Base-by-base conservation (phyloP, 53 echinoderm and acorn worm genomes). In the Luidia sarsii region DNA sequence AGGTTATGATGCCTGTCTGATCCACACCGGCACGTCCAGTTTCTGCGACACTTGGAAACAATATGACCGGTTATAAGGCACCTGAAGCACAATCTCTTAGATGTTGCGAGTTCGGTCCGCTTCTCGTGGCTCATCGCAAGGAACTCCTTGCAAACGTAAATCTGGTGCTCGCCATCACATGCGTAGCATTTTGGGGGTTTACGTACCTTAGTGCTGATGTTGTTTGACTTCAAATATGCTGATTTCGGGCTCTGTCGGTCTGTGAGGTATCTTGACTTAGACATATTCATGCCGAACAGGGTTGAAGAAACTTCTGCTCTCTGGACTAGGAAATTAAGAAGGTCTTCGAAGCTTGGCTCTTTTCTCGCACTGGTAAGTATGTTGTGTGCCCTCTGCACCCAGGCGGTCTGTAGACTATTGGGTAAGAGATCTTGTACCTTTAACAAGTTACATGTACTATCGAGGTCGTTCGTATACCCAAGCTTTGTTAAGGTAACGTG, bases 31-130 rank as follows among this genome's bases (percentile, higher is more conserved):
- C 72, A 83, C 30, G 84, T 83, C 84, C 84, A 83, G 18, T 31
- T 82, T 29, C 56, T 82, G 32, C 28, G 67, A 34, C 82, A 82
- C 39, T 64, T 68, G 8, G 82, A 35, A 7, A 48, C 71, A 8
- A 73, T 23, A 19, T 83, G 84, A 28, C 84, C 84, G 4, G 72
- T 22, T 3, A 53, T 39, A 52, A 84, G 50, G 33, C 73, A 84
- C 63, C 84, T 84, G 73, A 84, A 84, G 53, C 84, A 84, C 48
- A 84, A 48, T 62, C 73, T 59, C 27, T 84, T 84, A 20, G 73
- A 59, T 27, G 14, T 84, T 18, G 56, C 84, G 10, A 52, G 57
- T 19, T 73, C 39, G 7, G 68, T 59, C 33, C 84, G 72, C 49
- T 73, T 37, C 15, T 73, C 73, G 53, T 84, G 71, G 33, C 39